phyloP scores from a whole-genome alignment of 2,888 invertebrate species.

The Oxycera nigricornis region DNA sequence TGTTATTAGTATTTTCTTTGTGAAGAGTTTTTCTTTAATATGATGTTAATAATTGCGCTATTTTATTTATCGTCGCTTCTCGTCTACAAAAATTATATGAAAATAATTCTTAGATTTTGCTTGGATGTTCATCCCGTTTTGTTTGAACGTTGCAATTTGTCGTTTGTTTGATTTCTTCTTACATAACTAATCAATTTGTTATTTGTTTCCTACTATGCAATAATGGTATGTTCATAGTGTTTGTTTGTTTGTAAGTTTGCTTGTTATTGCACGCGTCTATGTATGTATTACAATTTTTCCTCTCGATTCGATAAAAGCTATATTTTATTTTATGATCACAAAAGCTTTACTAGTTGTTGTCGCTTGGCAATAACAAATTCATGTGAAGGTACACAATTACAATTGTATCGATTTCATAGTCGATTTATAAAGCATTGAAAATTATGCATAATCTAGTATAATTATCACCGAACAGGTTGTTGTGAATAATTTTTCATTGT shows the following conservation, averaged over 20 bases:
- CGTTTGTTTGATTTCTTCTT: conserved; percentile 5
- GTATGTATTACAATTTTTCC: background rate
- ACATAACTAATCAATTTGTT: conserved; percentile 10
- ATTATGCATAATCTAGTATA: background rate
- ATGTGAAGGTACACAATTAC: background rate
- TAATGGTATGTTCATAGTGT: background rate
- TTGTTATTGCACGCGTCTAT: background rate
- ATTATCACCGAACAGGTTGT: conserved; percentile 1
- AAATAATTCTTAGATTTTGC: conserved; percentile 12
- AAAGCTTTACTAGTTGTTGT: background rate
- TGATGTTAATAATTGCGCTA: conserved; percentile 4
- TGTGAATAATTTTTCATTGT: background rate
- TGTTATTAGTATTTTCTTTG: background rate
- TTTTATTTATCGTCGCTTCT: background rate
- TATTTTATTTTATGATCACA: background rate
- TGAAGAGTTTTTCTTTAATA: background rate
- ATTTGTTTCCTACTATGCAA: background rate
- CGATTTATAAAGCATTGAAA: background rate
- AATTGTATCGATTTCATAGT: background rate
- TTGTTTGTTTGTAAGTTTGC: background rate
- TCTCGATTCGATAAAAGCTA: background rate
- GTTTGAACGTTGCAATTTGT: background rate
- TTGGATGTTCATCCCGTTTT: conserved; percentile 10
- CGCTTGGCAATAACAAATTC: too few species aligned
- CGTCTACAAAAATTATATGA: background rate